These are phyloP conservation scores for Procambarus clarkii DNA, from an alignment of 1,140 invertebrate species.

Conservation along the genomic window DNA sequence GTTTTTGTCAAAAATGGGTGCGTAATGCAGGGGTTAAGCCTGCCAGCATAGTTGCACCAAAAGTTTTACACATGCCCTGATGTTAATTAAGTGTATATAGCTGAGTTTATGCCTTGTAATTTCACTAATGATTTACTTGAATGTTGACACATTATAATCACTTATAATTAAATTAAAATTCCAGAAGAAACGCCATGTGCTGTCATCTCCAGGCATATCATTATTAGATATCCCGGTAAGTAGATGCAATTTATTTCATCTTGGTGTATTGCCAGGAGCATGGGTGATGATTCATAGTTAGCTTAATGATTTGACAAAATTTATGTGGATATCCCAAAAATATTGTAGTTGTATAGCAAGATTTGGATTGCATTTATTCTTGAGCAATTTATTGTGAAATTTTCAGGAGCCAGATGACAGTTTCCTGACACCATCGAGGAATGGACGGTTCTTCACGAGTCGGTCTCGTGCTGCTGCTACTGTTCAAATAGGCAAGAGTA, in stretches of 20 bases:
- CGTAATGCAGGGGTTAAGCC: too few relatives aligned
- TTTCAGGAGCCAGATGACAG: background rate
- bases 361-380: background rate
- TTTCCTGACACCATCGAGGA: background rate
- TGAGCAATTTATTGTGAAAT: background rate
- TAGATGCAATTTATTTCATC: background rate
- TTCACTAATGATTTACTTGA: too few relatives aligned
- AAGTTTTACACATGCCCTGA: too few relatives aligned
- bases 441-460: slow-evolving; percentile 52
- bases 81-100: too few relatives aligned
- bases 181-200: slow-evolving; percentile 36
- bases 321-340: background rate
- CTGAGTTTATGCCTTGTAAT: too few relatives aligned
- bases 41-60: too few relatives aligned
- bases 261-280: background rate
- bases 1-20: too few relatives aligned
- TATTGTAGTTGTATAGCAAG: background rate
- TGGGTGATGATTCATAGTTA: too few relatives aligned
- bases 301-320: too few relatives aligned
- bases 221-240: slow-evolving; percentile 42
- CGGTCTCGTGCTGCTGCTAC: slow-evolving; percentile 54
- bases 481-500: slow-evolving; percentile 47
- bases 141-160: too few relatives aligned
- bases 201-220: slow-evolving; percentile 49
- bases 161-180: background rate